These are phyloP conservation scores for Mus minutoides DNA, from an alignment of 2,797 vertebrate species.

Conservation along the genomic window DNA sequence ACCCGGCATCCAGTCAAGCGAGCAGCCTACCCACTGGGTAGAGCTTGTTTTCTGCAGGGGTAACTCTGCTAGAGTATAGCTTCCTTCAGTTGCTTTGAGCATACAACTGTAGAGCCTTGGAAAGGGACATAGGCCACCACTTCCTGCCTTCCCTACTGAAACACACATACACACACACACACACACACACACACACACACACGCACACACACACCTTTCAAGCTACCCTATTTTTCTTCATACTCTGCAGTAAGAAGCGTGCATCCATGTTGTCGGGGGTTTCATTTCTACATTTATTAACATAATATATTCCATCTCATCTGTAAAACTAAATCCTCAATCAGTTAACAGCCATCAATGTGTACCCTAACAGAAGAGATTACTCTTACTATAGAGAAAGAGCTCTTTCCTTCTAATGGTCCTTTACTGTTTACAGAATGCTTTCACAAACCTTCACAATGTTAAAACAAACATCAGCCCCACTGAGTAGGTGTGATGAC, in stretches of 20 bases:
- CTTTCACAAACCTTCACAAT: background rate
- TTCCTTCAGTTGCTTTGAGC: background rate
- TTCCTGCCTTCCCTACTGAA: background rate
- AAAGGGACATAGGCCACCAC: background rate
- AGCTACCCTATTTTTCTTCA: background rate
- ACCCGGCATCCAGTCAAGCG: background rate
- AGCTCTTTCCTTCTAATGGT: background rate
- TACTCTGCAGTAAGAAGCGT: background rate
- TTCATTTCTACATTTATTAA: background rate
- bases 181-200: too few relatives aligned
- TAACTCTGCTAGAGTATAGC: background rate
- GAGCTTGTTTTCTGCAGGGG: too few relatives aligned
- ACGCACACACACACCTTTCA: background rate
- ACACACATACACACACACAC: too few relatives aligned
- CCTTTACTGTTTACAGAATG: conserved; percentile 5
- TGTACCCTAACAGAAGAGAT: background rate
- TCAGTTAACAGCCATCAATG: background rate
- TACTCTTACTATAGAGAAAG: background rate
- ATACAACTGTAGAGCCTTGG: fast-evolving
- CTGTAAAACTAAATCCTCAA: background rate
- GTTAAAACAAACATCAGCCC: background rate
- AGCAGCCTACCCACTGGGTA: fast-evolving
- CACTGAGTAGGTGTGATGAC: background rate
- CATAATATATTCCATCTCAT: background rate
- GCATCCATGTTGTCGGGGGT: too few relatives aligned